Evolutionary conservation across 2,888 invertebrate species (phyloP).

Genomic region (Oegoconia quadripuncta): DNA sequence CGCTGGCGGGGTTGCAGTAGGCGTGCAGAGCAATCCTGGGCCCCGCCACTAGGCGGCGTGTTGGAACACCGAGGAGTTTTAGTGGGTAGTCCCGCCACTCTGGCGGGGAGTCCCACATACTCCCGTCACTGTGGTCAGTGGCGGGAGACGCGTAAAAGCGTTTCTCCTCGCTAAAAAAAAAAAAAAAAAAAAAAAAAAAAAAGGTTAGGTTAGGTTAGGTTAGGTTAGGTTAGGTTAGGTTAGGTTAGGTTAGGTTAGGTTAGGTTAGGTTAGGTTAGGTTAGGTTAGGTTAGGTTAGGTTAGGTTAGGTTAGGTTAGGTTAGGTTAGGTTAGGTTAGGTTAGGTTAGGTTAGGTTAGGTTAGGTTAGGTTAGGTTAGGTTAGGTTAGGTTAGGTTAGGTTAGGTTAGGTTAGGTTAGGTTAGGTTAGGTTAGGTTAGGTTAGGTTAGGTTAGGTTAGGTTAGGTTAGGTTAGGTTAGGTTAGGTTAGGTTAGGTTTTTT

Average conservation of each 20-base stretch:
- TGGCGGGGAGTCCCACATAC: no score
- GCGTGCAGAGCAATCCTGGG: no score
- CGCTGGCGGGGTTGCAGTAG: no score
- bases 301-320: conserved; percentile 19
- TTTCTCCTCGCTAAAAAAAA: no score
- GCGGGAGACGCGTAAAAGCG: no score
- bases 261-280: conserved; percentile 6
- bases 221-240: conserved; percentile 13
- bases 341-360: conserved; percentile 23
- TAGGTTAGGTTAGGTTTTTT: conserved; percentile 3
- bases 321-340: conserved; percentile 21
- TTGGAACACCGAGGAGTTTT: no score
- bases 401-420: conserved; percentile 20
- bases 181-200: no score
- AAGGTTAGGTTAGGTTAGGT: conserved; percentile 10
- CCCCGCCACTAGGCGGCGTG: no score
- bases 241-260: conserved; percentile 7
- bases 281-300: conserved; percentile 14
- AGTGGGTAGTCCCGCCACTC: no score
- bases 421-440: conserved; percentile 14
- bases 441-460: conserved; percentile 12
- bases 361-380: conserved; percentile 23
- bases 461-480: neutral
- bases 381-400: conserved; percentile 22
- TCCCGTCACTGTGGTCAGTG: no score